Base-by-base conservation (phyloP, 2,797 vertebrate genomes). In the Enteromius trimaculatus region DNA sequence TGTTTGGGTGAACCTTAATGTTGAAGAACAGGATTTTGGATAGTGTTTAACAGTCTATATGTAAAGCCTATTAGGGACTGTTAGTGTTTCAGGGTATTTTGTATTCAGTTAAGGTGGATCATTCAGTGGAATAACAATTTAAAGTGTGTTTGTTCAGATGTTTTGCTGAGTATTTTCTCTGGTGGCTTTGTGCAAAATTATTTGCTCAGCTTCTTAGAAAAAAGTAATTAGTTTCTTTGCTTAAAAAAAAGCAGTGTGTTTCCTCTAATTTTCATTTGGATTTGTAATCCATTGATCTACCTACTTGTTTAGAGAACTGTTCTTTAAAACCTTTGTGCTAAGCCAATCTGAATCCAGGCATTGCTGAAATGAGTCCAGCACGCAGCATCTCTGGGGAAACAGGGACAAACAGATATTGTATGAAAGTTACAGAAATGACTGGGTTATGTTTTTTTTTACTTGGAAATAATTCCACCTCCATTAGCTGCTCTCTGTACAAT, bases 211-310 rank as follows among this genome's bases (percentile, higher is more conserved):
- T 81, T 72, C 39, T 66, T 37, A 51, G 17, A 37, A 31, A 31
- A 81, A 81, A 65, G n/a, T 76, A 29, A 51, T 82, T 82, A 14
- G 42, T 75, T 75, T 64, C 14, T 65, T 65, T 76, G 71, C 72
- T 53, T 19, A 42, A 39, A 75, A 64, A 62, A 39, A 77, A 51
- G 3, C 6, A 10, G 23, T 69, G 42, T 19, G 13, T 49, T 62
- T 81, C 23, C 16, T 77, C 21, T 82, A 19, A 65, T 80, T 82
- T 75, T 82, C 31, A 7, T 6, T 29, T 42, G 37, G 17, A 70
- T 78, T 42, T 69, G 44, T 83, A 77, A 80, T 64, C 11, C 23
- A 86, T 84, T 65, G 64, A 82, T 68, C 64, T 74, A 42, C 60
- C 53, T 66, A 47, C 3, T 10, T 70, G 69, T 79, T 34, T 82